Evolutionary conservation across 2,797 vertebrate genomes (phyloP).

Genomic region (Silurus aristotelis): DNA sequence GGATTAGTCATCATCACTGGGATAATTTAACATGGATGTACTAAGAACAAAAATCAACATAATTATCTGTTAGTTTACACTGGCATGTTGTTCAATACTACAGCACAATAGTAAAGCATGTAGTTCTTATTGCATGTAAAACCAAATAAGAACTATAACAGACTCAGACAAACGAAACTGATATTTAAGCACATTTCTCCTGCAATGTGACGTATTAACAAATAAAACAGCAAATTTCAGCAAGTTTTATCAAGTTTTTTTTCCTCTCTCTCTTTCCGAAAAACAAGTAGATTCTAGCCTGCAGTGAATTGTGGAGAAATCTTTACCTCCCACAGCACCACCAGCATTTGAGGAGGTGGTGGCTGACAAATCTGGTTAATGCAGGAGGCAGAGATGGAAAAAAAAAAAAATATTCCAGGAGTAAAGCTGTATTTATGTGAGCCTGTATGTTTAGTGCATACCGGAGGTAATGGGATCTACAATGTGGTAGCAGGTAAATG

Average conservation of each 20-base stretch:
- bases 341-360: not conserved
- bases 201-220: not conserved
- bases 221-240: not conserved
- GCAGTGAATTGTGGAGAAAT: not conserved
- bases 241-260: not conserved
- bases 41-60: not conserved
- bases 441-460: not conserved
- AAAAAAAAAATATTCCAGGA: not conserved
- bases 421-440: slow-evolving; percentile 4
- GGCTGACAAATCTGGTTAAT: not conserved
- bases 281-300: not conserved
- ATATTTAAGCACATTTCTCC: not conserved
- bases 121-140: too few relatives aligned
- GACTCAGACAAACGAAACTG: not conserved
- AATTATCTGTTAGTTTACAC: not conserved
- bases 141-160: too few relatives aligned
- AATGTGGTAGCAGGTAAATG: too few relatives aligned
- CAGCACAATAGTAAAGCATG: not conserved
- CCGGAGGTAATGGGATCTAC: not conserved
- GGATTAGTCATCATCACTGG: slow-evolving; percentile 17
- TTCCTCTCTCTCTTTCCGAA: not conserved
- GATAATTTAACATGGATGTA: slow-evolving; percentile 19
- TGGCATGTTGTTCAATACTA: not conserved
- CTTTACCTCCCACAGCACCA: not conserved
- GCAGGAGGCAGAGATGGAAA: slow-evolving; percentile 5